Evolutionary conservation across 2,888 invertebrate species (phyloP), one percentile per base, ranked within the genome.

Genomic region (Pollenia angustigena): DNA sequence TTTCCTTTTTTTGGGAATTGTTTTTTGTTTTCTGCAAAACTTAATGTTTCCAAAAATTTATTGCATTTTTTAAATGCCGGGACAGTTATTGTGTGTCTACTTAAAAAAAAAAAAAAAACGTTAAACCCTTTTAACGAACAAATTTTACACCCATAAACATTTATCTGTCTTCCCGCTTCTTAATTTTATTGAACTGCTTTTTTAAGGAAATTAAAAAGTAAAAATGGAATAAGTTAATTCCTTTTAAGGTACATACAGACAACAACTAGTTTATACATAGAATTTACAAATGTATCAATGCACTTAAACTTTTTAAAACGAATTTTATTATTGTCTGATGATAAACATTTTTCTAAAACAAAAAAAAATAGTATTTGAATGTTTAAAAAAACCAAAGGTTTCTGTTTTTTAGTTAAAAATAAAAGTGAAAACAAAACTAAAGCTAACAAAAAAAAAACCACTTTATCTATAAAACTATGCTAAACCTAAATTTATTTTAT

Each of bases 401-500:
- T 84, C 84, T 71, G 58, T 62, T 66, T 62, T 76, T 76, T 16
- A 52, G 40, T 72, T 60, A 52, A 50, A 44, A 54, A 48, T n/a
- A 46, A 46, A 18, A 42, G 40, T 32, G 32, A 52, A 11, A 62
- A 68, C 56, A 44, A 11, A 62, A 68, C 56, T 32, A 50, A 18
- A 60, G 23, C 12, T 44, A 52, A 32, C 62, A 56, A 54, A 54
- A 12, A 56, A 54, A 54, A 12, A 66, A 46, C 18, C 44, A 64
- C 14, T 50, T 48, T 54, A 79, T 46, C 71, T 60, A 58, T 44
- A 14, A 10, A 80, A 64, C 72, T 84, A 66, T 50, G 72, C 68
- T 66, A 60, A 72, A 71, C 58, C 76, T 78, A 85, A 71, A 76
- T 85, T 79, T 86, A 76, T 85, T 86, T 88, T 88, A 72, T 75